These are phyloP conservation scores for Piezodorus guildinii DNA, from an alignment of 1,140 invertebrate species.

Conservation along the genomic window DNA sequence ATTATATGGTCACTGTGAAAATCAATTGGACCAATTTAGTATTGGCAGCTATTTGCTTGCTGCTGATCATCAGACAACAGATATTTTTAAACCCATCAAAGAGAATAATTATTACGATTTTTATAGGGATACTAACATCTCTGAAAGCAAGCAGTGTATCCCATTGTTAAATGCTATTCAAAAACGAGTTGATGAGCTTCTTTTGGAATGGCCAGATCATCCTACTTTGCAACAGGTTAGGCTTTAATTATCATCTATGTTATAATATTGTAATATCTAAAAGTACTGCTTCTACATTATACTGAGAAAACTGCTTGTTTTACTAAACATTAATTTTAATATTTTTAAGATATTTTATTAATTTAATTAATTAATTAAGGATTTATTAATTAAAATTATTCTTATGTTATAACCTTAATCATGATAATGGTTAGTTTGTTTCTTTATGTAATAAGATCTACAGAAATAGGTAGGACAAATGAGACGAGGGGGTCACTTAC, in stretches of 20 bases:
- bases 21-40: constrained; percentile 39
- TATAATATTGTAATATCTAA: no score
- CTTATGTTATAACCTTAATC: no score
- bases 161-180: constrained; percentile 53
- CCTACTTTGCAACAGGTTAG: constrained; percentile 66
- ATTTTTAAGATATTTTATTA: no score
- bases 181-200: constrained; percentile 49
- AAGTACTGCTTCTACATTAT: no score
- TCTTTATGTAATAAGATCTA: no score
- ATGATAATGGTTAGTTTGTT: no score
- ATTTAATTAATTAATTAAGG: no score
- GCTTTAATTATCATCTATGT: constrained; percentile 23
- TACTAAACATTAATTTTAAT: no score
- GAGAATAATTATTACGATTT: constrained; percentile 49
- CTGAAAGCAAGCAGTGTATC: constrained; percentile 59
- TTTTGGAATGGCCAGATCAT: constrained; percentile 80
- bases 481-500: no score
- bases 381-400: no score
- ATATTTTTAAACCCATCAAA: constrained; percentile 11
- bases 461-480: no score
- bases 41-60: constrained; percentile 42
- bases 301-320: no score
- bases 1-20: constrained; percentile 33
- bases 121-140: constrained; percentile 73
- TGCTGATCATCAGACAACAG: constrained; percentile 22